These are phyloP conservation scores for Aleiodes sp. DNA, from an alignment of 1,140 invertebrate genomes.

Conservation along the genomic window DNA sequence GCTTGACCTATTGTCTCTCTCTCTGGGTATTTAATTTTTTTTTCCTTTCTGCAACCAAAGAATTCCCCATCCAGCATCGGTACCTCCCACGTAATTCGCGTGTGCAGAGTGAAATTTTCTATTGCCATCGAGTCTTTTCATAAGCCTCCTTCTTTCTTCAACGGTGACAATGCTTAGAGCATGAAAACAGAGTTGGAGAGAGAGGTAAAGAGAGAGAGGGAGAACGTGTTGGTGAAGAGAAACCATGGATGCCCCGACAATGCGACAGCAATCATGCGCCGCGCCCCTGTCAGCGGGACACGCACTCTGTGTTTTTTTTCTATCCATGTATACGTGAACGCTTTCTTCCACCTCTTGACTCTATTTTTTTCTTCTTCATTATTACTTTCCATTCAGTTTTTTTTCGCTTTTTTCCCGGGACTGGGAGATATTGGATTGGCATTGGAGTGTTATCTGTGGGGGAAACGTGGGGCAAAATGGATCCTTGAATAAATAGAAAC, in stretches of 20 bases:
- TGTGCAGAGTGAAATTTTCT: neutral
- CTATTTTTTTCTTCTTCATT: conserved; percentile 21
- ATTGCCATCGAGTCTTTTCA: conserved; percentile 23
- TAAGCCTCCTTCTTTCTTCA: conserved; percentile 16
- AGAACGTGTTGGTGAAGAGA: conserved; percentile 27
- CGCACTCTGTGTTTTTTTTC: conserved; percentile 37
- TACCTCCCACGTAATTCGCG: conserved; percentile 51
- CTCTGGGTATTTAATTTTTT: conserved; percentile 65
- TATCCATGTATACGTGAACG: conserved; percentile 32
- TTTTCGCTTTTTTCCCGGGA: conserved; percentile 20
- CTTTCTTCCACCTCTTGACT: conserved; percentile 39
- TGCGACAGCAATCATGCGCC: conserved; percentile 65
- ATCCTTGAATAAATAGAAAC: too few relatives aligned
- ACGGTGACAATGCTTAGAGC: conserved; percentile 34
- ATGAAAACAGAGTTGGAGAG: neutral
- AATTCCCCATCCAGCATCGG: conserved; percentile 7
- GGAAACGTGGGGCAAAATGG: neutral
- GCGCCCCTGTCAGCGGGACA: conserved; percentile 62
- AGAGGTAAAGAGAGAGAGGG: neutral
- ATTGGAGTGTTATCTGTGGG: neutral
- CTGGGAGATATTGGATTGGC: neutral
- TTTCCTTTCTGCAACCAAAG: conserved; percentile 17
- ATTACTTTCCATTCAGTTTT: conserved; percentile 33
- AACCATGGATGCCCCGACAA: conserved; percentile 46
- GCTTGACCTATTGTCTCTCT: conserved; percentile 67